Conservation (phyloP, 2,113 vertebrate species). For the Tauraco erythrolophus region DNA sequence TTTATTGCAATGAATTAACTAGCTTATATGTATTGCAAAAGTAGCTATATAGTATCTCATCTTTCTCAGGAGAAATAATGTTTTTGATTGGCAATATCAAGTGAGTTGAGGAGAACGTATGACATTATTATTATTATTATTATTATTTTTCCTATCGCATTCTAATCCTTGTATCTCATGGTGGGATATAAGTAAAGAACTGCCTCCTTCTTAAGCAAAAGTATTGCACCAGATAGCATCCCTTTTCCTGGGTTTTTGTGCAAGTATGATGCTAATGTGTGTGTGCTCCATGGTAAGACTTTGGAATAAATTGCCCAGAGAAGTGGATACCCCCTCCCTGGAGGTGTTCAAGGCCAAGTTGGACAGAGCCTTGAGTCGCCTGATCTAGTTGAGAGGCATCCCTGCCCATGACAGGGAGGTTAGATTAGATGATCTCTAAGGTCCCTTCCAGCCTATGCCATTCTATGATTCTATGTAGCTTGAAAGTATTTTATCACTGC, state of each 20-base stretch:
- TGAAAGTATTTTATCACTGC: not conserved
- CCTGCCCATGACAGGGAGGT: no score
- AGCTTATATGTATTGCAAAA: not conserved
- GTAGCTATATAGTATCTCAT: not conserved
- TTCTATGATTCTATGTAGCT: no score
- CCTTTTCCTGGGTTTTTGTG: not conserved
- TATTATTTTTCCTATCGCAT: not conserved
- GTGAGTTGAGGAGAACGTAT: not conserved
- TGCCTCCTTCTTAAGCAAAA: not conserved
- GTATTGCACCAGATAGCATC: not conserved
- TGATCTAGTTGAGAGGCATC: no score
- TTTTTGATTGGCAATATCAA: not conserved
- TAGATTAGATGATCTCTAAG: no score
- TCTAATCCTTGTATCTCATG: not conserved
- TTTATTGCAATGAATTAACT: not conserved
- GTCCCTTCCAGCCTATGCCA: no score
- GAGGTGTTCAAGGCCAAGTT: no score
- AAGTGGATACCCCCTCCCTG: no score
- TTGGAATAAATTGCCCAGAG: no score
- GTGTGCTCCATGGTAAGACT: no score
- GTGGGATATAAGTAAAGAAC: not conserved
- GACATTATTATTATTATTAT: not conserved
- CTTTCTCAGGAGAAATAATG: not conserved
- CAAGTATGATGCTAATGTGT: not conserved
- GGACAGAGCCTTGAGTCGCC: no score